Evolutionary conservation across 2,113 vertebrate genomes (phyloP).

Genomic region (Chloebia gouldiae): DNA sequence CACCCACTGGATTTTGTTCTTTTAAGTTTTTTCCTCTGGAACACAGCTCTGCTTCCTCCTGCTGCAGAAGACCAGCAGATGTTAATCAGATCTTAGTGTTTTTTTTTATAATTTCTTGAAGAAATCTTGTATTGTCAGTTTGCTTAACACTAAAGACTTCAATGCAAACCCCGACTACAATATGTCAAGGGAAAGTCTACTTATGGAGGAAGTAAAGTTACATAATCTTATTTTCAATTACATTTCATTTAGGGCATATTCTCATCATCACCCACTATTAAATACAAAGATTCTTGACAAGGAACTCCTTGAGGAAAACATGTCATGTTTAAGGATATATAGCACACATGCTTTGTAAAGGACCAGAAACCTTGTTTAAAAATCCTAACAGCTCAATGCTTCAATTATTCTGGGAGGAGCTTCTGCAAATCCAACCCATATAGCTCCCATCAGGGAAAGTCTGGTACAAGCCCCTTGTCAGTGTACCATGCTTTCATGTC

Average conservation of each 20-base stretch:
- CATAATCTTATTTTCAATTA: slow-evolving; percentile 77
- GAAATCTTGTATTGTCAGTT: slow-evolving; percentile 53
- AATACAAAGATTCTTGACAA: slow-evolving; percentile 74
- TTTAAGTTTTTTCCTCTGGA: not conserved
- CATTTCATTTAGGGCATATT: slow-evolving; percentile 72
- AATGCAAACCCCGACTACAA: slow-evolving; percentile 39
- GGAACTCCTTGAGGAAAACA: slow-evolving; percentile 73
- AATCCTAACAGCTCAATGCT: not conserved
- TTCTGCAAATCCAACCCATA: not conserved
- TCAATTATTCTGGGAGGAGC: slow-evolving; percentile 29
- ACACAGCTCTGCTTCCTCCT: slow-evolving; percentile 13
- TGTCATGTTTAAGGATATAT: slow-evolving; percentile 73
- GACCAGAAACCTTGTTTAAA: slow-evolving; percentile 37
- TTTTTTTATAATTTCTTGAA: not conserved
- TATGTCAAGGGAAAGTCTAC: slow-evolving; percentile 50
- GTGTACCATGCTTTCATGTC: accelerated
- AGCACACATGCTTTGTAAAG: slow-evolving; percentile 61
- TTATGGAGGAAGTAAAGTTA: slow-evolving; percentile 68
- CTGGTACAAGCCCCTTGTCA: not conserved
- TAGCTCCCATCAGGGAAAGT: not conserved
- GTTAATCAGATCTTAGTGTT: not conserved
- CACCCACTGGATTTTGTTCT: not conserved
- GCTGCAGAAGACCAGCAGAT: slow-evolving; percentile 20
- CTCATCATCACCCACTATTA: slow-evolving; percentile 73
- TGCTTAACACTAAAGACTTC: slow-evolving; percentile 48